A percentile compares a stretch with the other conserved stretches of the same genome.
Conservation (phyloP, 2,797 vertebrate species). For the Threskiornis aethiopicus region DNA sequence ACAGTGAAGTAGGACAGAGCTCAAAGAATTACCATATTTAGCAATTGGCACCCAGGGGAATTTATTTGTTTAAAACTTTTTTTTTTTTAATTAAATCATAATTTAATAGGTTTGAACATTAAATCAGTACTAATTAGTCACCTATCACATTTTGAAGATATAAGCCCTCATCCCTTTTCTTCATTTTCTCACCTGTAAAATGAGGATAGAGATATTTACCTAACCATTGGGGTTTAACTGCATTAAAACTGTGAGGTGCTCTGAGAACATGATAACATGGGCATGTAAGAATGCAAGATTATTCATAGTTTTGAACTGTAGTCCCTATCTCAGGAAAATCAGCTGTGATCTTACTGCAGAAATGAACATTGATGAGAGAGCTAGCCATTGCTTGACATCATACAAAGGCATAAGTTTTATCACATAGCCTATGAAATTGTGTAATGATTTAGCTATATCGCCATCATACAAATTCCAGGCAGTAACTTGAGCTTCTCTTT, state of each 20-base stretch:
- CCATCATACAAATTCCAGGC: neutral
- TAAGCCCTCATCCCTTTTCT: neutral
- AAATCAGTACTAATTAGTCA: neutral
- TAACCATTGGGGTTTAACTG: neutral
- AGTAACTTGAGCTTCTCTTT: neutral
- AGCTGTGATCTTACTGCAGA: neutral
- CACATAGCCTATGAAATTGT: neutral
- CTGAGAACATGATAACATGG: neutral
- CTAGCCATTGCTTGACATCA: neutral
- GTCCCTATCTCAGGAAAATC: neutral
- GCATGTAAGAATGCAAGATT: neutral
- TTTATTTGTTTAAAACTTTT: neutral
- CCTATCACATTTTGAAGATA: neutral
- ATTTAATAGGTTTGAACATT: neutral
- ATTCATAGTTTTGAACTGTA: neutral
- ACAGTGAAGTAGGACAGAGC: neutral
- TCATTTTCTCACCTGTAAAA: neutral
- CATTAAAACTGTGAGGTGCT: neutral
- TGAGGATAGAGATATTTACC: neutral
- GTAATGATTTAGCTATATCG: neutral
- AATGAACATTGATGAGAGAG: neutral
- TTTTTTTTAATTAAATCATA: neutral
- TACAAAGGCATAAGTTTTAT: neutral
- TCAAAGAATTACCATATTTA: neutral
- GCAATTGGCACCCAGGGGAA: neutral